A percentile compares a stretch with the other conserved stretches of the same genome.
Conservation (phyloP, 2,797 vertebrate genomes). For the Heteromormyrus szaboi region DNA sequence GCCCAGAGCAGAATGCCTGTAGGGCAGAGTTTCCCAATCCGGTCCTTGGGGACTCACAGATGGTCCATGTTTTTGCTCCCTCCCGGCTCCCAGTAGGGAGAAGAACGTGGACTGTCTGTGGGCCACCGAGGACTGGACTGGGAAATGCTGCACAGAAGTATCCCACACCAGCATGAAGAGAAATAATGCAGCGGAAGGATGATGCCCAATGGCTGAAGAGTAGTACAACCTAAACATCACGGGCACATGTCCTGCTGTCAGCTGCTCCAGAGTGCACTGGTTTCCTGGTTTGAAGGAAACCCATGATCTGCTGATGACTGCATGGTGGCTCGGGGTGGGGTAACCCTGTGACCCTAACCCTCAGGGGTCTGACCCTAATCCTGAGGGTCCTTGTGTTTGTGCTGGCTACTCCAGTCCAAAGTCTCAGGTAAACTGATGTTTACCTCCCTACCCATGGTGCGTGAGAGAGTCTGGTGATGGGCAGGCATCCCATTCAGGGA, state of each 20-base stretch:
- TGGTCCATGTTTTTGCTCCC: background rate
- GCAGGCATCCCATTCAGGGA: background rate
- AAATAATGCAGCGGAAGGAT: background rate
- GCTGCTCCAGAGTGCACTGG: background rate
- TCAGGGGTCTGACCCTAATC: background rate
- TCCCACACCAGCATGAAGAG: background rate
- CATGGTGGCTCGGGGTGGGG: background rate
- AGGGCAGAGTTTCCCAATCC: background rate
- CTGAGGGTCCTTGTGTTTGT: background rate
- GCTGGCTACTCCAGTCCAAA: background rate
- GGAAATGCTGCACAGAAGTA: background rate
- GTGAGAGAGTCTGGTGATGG: background rate
- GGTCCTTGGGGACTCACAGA: background rate
- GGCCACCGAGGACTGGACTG: background rate
- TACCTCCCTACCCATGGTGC: background rate
- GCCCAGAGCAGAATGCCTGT: background rate
- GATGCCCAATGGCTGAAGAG: background rate
- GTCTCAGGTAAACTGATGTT: background rate
- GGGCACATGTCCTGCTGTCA: background rate
- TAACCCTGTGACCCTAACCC: background rate
- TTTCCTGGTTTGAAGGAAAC: background rate
- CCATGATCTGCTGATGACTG: background rate
- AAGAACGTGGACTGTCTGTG: background rate
- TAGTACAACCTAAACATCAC: background rate
- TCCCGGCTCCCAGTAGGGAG: background rate